A percentile compares a stretch with the other conserved stretches of the same genome.
phyloP scores from a whole-genome alignment of 2,797 vertebrate species.

The Acridotheres tristis region DNA sequence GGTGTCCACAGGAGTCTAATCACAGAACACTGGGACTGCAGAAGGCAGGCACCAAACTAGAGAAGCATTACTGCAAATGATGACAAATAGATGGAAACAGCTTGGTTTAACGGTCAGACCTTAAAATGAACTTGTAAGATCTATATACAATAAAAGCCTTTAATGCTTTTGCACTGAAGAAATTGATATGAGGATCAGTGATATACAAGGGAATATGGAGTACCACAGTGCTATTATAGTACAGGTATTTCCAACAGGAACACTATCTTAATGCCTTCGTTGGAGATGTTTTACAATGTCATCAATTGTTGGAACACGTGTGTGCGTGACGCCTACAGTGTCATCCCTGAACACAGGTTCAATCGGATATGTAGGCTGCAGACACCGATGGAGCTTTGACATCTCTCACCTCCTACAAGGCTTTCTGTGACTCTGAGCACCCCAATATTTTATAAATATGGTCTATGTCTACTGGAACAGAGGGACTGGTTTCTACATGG shows the following conservation, averaged over 20 bases:
- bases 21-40: neutral
- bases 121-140: constrained; percentile 46
- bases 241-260: neutral
- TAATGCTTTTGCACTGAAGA: constrained; percentile 13
- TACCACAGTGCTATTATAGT: neutral
- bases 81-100: constrained; percentile 54
- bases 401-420: neutral
- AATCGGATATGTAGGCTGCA: neutral
- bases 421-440: neutral
- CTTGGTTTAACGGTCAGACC: constrained; percentile 46
- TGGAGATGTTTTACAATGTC: constrained; percentile 2
- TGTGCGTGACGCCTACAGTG: neutral
- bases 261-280: neutral
- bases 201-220: constrained; percentile 26
- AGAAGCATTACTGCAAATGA: constrained; percentile 46
- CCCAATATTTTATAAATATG: neutral
- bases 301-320: neutral
- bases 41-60: neutral
- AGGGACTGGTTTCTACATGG: neutral
- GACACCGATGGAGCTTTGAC: neutral
- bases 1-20: constrained; percentile 33
- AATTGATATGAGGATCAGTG: constrained; percentile 20
- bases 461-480: neutral
- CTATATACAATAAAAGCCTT: constrained; percentile 57
- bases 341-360: neutral